These are phyloP conservation scores for Merodon equestris DNA, from an alignment of 2,888 invertebrate genomes.

Conservation along the genomic window DNA sequence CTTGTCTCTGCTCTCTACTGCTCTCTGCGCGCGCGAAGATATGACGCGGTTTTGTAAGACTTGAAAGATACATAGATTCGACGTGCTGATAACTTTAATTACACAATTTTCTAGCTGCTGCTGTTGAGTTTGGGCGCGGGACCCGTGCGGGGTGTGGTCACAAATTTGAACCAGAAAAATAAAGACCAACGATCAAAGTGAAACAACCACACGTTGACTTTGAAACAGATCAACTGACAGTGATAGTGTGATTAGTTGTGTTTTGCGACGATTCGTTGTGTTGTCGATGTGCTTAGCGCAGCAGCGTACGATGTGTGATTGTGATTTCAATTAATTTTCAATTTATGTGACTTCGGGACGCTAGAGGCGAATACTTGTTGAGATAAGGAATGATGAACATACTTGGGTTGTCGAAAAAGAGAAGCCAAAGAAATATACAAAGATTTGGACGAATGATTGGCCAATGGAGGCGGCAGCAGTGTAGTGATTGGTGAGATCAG, in stretches of 20 bases:
- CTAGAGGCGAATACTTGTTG: conserved; percentile 35
- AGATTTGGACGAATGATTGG: conserved; percentile 49
- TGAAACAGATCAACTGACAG: conserved; percentile 56
- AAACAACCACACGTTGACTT: conserved; percentile 34
- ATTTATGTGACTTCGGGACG: conserved; percentile 44
- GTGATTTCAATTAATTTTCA: conserved; percentile 65
- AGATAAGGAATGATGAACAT: conserved; percentile 56
- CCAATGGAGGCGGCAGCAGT: background rate
- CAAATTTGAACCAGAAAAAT: conserved; percentile 41
- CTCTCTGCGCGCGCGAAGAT: conserved; percentile 41
- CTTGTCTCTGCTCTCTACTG: conserved; percentile 49
- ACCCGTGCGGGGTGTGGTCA: background rate
- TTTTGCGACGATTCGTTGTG: conserved; percentile 63
- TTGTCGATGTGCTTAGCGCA: conserved; percentile 48
- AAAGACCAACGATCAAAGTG: conserved; percentile 6
- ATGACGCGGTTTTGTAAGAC: conserved; percentile 65
- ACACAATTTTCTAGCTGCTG: conserved; percentile 66
- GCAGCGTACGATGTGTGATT: conserved; percentile 37
- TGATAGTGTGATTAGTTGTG: conserved; percentile 66
- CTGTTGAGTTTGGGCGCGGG: background rate
- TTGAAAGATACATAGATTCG: conserved; percentile 65
- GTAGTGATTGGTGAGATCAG: conserved; percentile 49
- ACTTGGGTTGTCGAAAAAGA: conserved; percentile 8
- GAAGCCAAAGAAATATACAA: background rate
- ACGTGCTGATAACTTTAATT: conserved; percentile 67